Evolutionary conservation across 2,113 vertebrate species (phyloP).

Genomic region (Diadophis punctatus): DNA sequence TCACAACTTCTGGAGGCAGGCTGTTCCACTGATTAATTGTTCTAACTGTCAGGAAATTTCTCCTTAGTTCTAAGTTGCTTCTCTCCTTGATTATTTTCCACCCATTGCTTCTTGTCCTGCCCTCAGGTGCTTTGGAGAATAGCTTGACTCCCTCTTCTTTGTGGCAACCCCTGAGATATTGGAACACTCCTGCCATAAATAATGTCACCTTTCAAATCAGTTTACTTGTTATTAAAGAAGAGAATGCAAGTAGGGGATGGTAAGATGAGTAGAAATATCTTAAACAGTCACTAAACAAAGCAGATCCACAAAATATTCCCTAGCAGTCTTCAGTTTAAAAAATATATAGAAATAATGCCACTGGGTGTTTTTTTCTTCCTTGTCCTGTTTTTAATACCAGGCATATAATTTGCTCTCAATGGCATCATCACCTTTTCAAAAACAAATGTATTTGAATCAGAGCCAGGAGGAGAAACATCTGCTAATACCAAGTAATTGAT

Average conservation of each 20-base stretch:
- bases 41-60: too few species aligned
- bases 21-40: too few species aligned
- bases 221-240: background rate
- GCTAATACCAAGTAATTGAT: conserved; percentile 37
- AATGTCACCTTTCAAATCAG: background rate
- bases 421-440: background rate
- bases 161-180: too few species aligned
- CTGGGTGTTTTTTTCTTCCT: background rate
- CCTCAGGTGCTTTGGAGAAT: too few species aligned
- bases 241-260: background rate
- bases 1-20: too few species aligned
- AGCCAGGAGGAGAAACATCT: conserved; percentile 28
- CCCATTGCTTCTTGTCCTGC: too few species aligned
- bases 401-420: background rate
- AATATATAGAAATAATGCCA: background rate
- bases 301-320: background rate
- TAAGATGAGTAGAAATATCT: background rate
- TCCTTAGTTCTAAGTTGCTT: too few species aligned
- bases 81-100: too few species aligned
- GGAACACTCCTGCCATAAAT: too few species aligned
- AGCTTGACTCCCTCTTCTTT: too few species aligned
- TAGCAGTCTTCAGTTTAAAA: background rate
- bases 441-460: conserved; percentile 22
- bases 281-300: background rate
- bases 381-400: background rate